phyloP scores from a whole-genome alignment of 2,113 vertebrate species.

The Empidonax traillii region DNA sequence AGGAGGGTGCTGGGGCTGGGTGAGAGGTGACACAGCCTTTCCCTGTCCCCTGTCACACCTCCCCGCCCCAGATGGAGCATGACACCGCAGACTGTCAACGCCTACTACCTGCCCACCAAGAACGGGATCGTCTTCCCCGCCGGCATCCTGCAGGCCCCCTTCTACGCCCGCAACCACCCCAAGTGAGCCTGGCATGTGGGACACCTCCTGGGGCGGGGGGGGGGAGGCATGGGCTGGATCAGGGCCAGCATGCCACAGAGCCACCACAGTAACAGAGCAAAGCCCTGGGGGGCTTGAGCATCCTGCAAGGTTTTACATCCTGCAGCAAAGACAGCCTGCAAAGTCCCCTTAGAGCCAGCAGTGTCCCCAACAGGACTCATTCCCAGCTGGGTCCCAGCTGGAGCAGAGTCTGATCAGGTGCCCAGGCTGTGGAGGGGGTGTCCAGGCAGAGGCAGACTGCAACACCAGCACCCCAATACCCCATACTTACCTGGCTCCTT shows the following conservation, averaged over 20 bases:
- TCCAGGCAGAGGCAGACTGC: background rate
- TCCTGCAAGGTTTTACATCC: background rate
- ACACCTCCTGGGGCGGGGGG: background rate
- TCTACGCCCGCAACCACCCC: constrained; percentile 92
- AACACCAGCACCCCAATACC: background rate
- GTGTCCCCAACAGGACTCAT: background rate
- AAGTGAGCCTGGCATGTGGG: constrained; percentile 78
- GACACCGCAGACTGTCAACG: constrained; percentile 97
- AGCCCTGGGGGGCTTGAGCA: background rate
- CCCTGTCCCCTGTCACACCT: background rate
- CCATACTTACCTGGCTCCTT: background rate
- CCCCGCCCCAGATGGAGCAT: constrained; percentile 90
- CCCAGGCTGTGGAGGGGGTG: background rate
- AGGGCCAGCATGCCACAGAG: background rate
- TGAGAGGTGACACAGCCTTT: background rate
- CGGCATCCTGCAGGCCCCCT: constrained; percentile 96
- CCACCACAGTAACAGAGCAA: background rate
- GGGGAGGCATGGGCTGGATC: rapidly evolving
- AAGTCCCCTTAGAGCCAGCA: background rate
- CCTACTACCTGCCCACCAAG: constrained; percentile 98
- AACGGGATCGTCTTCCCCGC: constrained; percentile 97
- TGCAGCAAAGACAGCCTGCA: background rate
- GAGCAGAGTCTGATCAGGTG: background rate
- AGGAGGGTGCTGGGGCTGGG: background rate
- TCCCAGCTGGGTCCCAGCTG: background rate